Base-by-base conservation (phyloP, 2,888 invertebrate genomes). In the Lasioglossum marginatum region DNA sequence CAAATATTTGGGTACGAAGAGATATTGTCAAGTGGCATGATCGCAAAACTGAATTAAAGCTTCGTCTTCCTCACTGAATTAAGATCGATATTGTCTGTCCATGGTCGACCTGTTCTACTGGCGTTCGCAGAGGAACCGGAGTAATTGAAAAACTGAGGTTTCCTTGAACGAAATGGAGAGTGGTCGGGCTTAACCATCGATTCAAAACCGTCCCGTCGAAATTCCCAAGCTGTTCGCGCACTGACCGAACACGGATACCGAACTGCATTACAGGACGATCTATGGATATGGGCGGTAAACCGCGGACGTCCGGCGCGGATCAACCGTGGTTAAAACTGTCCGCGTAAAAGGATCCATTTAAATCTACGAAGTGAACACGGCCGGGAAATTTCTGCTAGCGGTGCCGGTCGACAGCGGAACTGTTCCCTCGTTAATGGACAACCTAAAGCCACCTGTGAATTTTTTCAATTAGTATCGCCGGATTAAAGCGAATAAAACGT, bases 311-410 rank as follows among this genome's bases (percentile, higher is more conserved):
- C 82, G 85, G 71, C 77, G 82, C 80, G 89, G 89, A 89, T 90
- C 89, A 88, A 82, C 71, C 82, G 89, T 77, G 90, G 90, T 90
- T 87, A 86, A 90, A 88, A 83, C 80, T 84, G 87, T 83, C 88
- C 87, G 84, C 89, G 88, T 87, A 89, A 90, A 90, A 90, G 89
- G 88, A 85, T 84, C 86, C 88, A 90, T 90, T 90, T 90, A 88
- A 89, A 90, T 88, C 82, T 83, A 85, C 81, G 77, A 74, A 83
- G 86, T 48, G 81, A 77, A 68, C 87, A 87, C 79, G 79, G 80
- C 74, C 79, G 86, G 88, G 73, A 86, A 89, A 89, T 89, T 88
- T 81, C 82, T 77, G 80, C 74, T 81, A 77, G 66, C 77, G 78
- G 45, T 71, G 68, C n/a, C 37, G 23, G 68, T 57, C 72, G 75